Evolutionary conservation across 1,140 invertebrate genomes (phyloP).

Genomic region (Kradibia gibbosae): DNA sequence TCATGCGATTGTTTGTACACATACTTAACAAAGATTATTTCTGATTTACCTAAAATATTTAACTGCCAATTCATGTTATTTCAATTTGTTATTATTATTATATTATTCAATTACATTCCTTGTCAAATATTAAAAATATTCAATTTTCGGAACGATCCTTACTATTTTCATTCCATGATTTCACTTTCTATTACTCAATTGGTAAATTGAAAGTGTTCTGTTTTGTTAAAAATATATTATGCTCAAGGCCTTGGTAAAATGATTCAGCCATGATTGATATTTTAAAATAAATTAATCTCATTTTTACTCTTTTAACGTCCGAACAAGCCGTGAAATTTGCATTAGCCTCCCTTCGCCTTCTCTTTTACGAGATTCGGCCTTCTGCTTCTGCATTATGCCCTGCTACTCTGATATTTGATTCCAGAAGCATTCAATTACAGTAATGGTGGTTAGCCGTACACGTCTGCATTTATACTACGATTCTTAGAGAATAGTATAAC

Average conservation of each 20-base stretch:
- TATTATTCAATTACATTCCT: too few relatives aligned
- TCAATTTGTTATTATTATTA: too few relatives aligned
- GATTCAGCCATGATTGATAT: not conserved
- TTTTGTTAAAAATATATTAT: too few relatives aligned
- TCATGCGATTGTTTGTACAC: too few relatives aligned
- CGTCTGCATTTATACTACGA: constrained; percentile 3
- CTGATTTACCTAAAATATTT: too few relatives aligned
- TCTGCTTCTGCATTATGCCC: constrained; percentile 25
- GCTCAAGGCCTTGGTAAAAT: not conserved
- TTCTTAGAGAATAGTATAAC: not conserved
- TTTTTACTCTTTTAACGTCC: constrained; percentile 20
- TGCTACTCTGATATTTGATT: constrained; percentile 54
- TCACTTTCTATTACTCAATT: too few relatives aligned
- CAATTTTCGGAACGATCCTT: too few relatives aligned
- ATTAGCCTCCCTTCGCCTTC: constrained; percentile 16
- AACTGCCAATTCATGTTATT: too few relatives aligned
- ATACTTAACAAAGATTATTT: too few relatives aligned
- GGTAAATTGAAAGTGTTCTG: too few relatives aligned
- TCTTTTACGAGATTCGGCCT: constrained; percentile 10
- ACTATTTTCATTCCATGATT: too few relatives aligned
- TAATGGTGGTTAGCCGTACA: constrained; percentile 40
- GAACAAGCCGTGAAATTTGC: not conserved
- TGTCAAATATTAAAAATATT: too few relatives aligned
- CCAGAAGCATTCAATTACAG: constrained; percentile 57
- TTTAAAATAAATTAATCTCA: not conserved